Percentiles rank a stretch among this genome's conserved stretches.
These are phyloP conservation scores for Drosophila gunungcola DNA, from an alignment of 1,140 invertebrate genomes.

Conservation along the genomic window DNA sequence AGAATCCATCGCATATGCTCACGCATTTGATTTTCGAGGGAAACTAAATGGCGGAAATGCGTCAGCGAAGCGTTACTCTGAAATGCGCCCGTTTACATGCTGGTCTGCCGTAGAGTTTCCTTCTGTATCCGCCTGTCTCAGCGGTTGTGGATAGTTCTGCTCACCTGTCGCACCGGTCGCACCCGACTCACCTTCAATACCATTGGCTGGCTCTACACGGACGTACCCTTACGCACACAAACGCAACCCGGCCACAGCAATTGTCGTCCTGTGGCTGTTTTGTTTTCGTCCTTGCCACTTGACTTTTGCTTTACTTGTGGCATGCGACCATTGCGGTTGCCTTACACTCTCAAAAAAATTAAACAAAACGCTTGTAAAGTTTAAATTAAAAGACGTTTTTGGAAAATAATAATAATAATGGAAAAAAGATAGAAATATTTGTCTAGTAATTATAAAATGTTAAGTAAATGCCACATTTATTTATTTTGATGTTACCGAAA, in stretches of 20 bases:
- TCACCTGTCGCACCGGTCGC: conserved; percentile 15
- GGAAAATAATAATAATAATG: too few relatives aligned
- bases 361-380: too few relatives aligned
- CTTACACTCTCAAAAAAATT: conserved; percentile 2
- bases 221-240: conserved; percentile 22
- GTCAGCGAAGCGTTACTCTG: conserved; percentile 51
- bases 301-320: conserved; percentile 60
- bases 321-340: conserved; percentile 24
- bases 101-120: not conserved
- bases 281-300: conserved; percentile 44
- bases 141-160: conserved; percentile 3
- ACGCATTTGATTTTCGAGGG: conserved; percentile 65
- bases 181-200: conserved; percentile 25
- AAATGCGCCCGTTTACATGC: conserved; percentile 25
- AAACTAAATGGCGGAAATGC: conserved; percentile 54
- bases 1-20: conserved; percentile 25
- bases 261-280: conserved; percentile 40
- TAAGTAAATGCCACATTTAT: too few relatives aligned
- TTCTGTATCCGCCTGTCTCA: conserved; percentile 13
- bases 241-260: conserved; percentile 19
- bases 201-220: conserved; percentile 51
- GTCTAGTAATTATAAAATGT: too few relatives aligned
- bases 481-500: too few relatives aligned
- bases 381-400: too few relatives aligned
- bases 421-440: too few relatives aligned